Evolutionary conservation across 2,888 invertebrate species (phyloP).

Genomic region (Sipha maydis): DNA sequence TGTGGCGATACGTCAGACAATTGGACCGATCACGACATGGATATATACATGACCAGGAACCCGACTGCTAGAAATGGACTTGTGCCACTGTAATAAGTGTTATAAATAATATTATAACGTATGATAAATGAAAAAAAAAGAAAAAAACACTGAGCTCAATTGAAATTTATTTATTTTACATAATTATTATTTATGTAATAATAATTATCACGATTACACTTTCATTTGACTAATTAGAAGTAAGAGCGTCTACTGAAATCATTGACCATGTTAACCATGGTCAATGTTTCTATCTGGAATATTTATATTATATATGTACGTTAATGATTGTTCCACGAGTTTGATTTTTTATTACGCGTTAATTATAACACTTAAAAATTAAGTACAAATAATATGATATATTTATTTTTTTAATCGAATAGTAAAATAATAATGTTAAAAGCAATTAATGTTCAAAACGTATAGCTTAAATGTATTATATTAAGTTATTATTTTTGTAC

Average conservation of each 20-base stretch:
- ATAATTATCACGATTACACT: neutral
- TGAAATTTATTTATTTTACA: slow-evolving; percentile 28
- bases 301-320: neutral
- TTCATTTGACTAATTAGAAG: neutral
- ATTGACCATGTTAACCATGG: neutral
- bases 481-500: neutral
- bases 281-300: neutral
- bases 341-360: neutral
- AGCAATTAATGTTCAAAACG: neutral
- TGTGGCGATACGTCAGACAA: slow-evolving; percentile 82
- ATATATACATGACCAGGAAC: slow-evolving; percentile 93
- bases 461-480: neutral
- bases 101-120: neutral
- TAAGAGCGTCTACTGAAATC: neutral
- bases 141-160: slow-evolving; percentile 27
- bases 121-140: no score
- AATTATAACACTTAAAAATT: neutral
- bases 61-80: slow-evolving; percentile 76
- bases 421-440: neutral
- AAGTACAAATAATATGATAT: neutral
- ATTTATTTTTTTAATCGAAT: neutral
- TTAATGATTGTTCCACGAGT: neutral
- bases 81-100: slow-evolving; percentile 64
- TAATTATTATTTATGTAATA: neutral
- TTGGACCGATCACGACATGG: slow-evolving; percentile 96